A percentile compares a stretch with the other conserved stretches of the same genome.
These are phyloP conservation scores for Nomada lathburiana DNA, from an alignment of 2,888 invertebrate species.

Conservation along the genomic window DNA sequence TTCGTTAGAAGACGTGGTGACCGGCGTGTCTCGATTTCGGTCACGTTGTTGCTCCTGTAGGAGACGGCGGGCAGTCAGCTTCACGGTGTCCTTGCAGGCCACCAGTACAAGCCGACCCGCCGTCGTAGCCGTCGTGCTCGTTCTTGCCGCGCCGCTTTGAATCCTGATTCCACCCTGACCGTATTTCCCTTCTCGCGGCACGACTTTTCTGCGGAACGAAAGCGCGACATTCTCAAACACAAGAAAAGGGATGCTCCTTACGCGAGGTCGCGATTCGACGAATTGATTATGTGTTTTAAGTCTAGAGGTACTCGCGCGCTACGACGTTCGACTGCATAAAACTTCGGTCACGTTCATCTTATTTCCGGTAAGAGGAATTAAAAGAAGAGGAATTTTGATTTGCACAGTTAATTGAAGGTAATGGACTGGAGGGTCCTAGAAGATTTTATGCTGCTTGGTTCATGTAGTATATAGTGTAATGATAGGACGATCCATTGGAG, in stretches of 20 bases:
- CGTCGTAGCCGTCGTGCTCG: slow-evolving; percentile 62
- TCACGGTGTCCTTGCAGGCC: slow-evolving; percentile 69
- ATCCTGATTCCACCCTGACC: slow-evolving; percentile 23
- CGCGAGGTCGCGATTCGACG: background rate
- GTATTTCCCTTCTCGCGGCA: slow-evolving; percentile 22
- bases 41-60: slow-evolving; percentile 55
- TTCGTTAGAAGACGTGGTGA: slow-evolving; percentile 53
- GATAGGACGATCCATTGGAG: background rate
- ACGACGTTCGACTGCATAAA: background rate
- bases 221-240: slow-evolving; percentile 45
- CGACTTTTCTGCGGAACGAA: slow-evolving; percentile 47
- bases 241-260: background rate
- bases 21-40: slow-evolving; percentile 15
- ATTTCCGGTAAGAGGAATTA: background rate
- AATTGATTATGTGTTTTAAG: slow-evolving; percentile 8
- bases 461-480: background rate
- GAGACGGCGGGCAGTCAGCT: slow-evolving; percentile 61
- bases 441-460: background rate
- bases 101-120: slow-evolving; percentile 62
- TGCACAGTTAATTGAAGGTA: background rate
- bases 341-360: background rate
- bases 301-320: background rate
- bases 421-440: background rate
- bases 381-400: background rate
- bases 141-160: slow-evolving; percentile 8